phyloP scores from a whole-genome alignment of 1,140 invertebrate genomes.

The Hylyphantes graminicola region DNA sequence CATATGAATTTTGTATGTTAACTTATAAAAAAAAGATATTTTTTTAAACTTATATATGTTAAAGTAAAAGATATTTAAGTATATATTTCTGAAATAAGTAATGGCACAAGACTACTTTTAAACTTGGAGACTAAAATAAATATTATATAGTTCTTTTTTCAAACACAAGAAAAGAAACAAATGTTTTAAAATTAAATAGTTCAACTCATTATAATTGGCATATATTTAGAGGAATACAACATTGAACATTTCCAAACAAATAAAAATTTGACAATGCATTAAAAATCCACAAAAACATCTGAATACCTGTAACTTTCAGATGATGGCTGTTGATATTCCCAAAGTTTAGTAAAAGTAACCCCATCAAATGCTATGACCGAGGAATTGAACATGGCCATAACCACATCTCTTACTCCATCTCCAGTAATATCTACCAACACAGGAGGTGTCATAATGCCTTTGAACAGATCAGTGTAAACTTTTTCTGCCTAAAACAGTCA shows the following conservation, averaged over 20 bases:
- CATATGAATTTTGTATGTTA: background rate
- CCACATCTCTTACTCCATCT: conserved; percentile 80
- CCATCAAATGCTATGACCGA: conserved; percentile 81
- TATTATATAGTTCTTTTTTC: too few relatives aligned
- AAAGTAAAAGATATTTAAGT: too few relatives aligned
- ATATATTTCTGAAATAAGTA: too few relatives aligned
- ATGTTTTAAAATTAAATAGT: background rate
- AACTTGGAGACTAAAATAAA: too few relatives aligned
- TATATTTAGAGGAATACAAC: background rate
- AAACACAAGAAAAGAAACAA: too few relatives aligned
- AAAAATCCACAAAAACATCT: background rate
- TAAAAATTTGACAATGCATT: background rate
- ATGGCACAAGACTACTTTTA: too few relatives aligned
- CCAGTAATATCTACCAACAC: conserved; percentile 80
- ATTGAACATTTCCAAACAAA: background rate
- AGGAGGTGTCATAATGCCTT: conserved; percentile 75
- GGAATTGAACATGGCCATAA: conserved; percentile 79
- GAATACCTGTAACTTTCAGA: conserved; percentile 71
- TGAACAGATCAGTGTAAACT: conserved; percentile 67
- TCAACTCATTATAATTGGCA: background rate
- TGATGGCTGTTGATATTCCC: conserved; percentile 78
- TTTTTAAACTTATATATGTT: too few relatives aligned
- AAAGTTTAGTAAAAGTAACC: conserved; percentile 74
- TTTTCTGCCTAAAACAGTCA: conserved; percentile 62
- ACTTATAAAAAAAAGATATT: background rate